Evolutionary conservation across 1,140 invertebrate genomes (phyloP), one percentile per base, ranked within the genome.

Genomic region (Holcopasites calliopsidis): DNA sequence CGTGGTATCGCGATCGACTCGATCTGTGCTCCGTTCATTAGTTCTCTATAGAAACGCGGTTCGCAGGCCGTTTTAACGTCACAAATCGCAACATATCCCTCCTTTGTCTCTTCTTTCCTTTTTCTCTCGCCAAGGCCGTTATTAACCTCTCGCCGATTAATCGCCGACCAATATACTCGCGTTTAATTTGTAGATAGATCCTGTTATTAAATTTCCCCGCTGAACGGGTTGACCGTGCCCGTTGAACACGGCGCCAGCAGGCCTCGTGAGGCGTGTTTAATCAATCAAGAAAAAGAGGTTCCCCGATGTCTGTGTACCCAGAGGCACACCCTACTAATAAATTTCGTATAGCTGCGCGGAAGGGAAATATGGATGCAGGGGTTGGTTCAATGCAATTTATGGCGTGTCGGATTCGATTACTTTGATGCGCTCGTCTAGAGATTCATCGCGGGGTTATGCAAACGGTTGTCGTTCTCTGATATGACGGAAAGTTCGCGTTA

Each of bases 301-400:
- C 69, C 31, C 33, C 31, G 49, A 57, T 57, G 61, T 47, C 31
- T 50, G 31, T 65, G 47, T 52, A 74, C 31, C 62, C 3, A 58
- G 4, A 69, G 72, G 42, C 64, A 75, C 72, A 33, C 64, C 64
- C 64, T 69, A 54, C 35, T 69, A 69, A 75, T 75, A 75, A 75
- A 75, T 75, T 75, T 75, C 54, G 54, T 58, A 58, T 23, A 58
- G 8, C 4, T 13, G 57, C 40, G 23, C 1, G 71, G 61, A 66
- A 66, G 64, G 52, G 54, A 68, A 66, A 49, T 18, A n/a, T 8
- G 42, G n/a, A n/a, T 13, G 23, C 0, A 3, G 49, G 50, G 54
- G 16, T n/a, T 38, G 57, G 69, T 23, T 26, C 47, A 44, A 31
- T 35, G 40, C 42, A 75, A 75, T 75, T 69, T 75, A 75, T 52